Percentiles rank a stretch among this genome's conserved stretches.
phyloP scores from a whole-genome alignment of 2,888 invertebrate genomes.

The Lysandra bellargus region DNA sequence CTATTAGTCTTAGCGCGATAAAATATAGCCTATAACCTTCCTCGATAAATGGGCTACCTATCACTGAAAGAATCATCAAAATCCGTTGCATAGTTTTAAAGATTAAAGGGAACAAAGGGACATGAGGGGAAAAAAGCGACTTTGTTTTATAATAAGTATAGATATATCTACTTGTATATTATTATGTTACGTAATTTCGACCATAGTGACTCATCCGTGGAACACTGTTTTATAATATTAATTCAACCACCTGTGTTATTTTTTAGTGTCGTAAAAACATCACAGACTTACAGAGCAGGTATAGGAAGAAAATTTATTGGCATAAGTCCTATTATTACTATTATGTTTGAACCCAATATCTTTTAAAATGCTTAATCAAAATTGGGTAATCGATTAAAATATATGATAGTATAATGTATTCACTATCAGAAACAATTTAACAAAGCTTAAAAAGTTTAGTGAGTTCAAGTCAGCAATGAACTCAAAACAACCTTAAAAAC shows the following conservation, averaged over 20 bases:
- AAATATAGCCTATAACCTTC: too few relatives aligned
- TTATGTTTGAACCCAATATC: background rate
- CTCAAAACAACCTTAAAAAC: background rate
- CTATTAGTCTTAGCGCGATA: too few relatives aligned
- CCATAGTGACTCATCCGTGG: conserved; percentile 28
- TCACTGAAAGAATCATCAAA: too few relatives aligned
- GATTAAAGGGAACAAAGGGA: too few relatives aligned
- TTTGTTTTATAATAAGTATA: too few relatives aligned
- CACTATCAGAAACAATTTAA: background rate
- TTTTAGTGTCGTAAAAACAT: conserved; percentile 18
- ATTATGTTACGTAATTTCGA: conserved; percentile 30
- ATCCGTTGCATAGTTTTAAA: too few relatives aligned
- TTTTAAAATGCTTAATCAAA: background rate
- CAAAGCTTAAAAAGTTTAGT: background rate
- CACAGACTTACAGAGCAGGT: background rate
- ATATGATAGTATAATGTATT: background rate
- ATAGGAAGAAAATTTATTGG: conserved; percentile 11
- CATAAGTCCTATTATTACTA: conserved; percentile 15
- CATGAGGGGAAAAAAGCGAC: too few relatives aligned
- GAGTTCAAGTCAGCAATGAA: background rate
- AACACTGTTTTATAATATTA: conserved; percentile 27
- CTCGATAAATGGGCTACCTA: too few relatives aligned
- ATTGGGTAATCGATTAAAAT: background rate
- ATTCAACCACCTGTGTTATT: conserved; percentile 29
- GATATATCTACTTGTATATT: conserved; percentile 18